These are phyloP conservation scores for Nibea albiflora DNA, from an alignment of 2,113 vertebrate species.

Conservation along the genomic window DNA sequence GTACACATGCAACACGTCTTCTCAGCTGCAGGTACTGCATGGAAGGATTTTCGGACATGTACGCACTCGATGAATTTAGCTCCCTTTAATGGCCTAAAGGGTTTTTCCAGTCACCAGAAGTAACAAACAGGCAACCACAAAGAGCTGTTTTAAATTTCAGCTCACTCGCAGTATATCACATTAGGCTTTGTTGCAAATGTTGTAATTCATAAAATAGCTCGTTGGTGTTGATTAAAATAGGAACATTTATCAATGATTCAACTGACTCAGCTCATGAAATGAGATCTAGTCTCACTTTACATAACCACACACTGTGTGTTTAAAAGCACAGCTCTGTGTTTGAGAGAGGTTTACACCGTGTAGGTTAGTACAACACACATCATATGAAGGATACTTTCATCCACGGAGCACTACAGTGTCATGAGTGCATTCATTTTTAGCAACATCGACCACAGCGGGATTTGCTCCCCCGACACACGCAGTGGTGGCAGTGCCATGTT, in stretches of 20 bases:
- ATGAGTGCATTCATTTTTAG: conserved; percentile 60
- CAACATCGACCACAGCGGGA: conserved; percentile 45
- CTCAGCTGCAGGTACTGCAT: conserved; percentile 47
- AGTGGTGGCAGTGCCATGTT: conserved; percentile 24
- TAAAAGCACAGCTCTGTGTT: neutral
- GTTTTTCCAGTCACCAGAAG: conserved; percentile 69
- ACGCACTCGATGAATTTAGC: conserved; percentile 54
- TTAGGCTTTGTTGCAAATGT: neutral
- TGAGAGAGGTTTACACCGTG: neutral
- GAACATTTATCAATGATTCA: neutral
- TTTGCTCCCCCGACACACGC: conserved; percentile 43
- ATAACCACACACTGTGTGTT: neutral
- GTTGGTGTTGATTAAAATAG: neutral
- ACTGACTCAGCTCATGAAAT: neutral
- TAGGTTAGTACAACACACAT: conserved; percentile 4
- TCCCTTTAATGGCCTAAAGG: conserved; percentile 64
- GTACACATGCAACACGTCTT: neutral
- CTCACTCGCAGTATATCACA: conserved; percentile 21
- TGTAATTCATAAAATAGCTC: neutral
- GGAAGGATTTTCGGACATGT: conserved; percentile 33
- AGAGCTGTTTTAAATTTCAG: conserved; percentile 60
- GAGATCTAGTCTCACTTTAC: neutral
- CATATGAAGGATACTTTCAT: conserved; percentile 10
- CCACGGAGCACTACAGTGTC: conserved; percentile 15
- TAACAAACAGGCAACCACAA: conserved; percentile 61